Conservation (phyloP, 2,888 invertebrate genomes). For the Cryptops parisi region DNA sequence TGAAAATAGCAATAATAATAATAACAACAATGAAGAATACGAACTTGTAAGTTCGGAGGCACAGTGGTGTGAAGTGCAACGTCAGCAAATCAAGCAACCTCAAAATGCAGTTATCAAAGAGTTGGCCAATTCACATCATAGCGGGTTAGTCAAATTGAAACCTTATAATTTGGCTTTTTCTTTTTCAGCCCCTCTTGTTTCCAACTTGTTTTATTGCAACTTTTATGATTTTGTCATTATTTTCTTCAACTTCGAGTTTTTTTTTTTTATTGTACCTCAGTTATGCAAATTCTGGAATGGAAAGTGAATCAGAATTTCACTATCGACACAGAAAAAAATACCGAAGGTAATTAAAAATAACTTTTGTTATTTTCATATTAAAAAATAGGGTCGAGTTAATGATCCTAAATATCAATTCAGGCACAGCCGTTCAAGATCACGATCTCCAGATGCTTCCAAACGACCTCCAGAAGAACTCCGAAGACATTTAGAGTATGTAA, state of each 20-base stretch:
- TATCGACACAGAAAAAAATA: conserved; percentile 14
- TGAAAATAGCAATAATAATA: no score
- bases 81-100: conserved; percentile 5
- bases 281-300: conserved; percentile 18
- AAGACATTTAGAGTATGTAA: conserved; percentile 62
- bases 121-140: conserved; percentile 15
- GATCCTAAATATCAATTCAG: no score
- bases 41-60: not conserved
- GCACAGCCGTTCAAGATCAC: conserved; percentile 48
- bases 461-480: conserved; percentile 58
- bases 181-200: not conserved
- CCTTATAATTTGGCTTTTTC: not conserved
- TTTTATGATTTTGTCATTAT: not conserved
- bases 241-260: not conserved
- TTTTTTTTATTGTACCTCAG: not conserved
- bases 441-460: conserved; percentile 39
- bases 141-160: conserved; percentile 14
- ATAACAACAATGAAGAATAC: no score
- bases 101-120: conserved; percentile 17
- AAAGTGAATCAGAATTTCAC: conserved; percentile 18
- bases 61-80: conserved; percentile 14
- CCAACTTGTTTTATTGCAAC: not conserved
- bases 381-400: no score
- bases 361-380: no score
- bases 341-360: conserved; percentile 11